phyloP scores from a whole-genome alignment of 2,888 invertebrate genomes.

The Cepaea hortensis region DNA sequence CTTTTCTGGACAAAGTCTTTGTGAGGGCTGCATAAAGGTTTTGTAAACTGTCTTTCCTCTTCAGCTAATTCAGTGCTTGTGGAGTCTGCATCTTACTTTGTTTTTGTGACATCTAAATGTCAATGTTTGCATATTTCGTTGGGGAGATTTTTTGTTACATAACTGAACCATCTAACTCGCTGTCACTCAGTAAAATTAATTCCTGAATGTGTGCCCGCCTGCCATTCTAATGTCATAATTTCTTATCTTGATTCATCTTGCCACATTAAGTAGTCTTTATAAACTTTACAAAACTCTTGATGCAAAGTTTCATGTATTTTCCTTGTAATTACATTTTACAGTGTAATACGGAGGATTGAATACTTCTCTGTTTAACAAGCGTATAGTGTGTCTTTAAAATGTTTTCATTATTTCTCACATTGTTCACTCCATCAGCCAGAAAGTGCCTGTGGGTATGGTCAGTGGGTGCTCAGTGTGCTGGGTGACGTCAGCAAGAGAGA shows the following conservation, averaged over 20 bases:
- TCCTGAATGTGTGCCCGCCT: no score
- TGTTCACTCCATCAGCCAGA: slow-evolving; percentile 78
- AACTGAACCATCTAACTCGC: neutral
- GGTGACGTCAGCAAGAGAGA: slow-evolving; percentile 78
- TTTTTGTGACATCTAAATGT: neutral
- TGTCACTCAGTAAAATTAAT: neutral
- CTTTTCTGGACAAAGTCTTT: no score
- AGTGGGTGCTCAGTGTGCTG: slow-evolving; percentile 88
- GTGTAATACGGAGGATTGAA: no score
- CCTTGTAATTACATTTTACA: no score
- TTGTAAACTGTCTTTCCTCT: no score
- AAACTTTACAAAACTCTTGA: neutral
- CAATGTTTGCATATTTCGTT: no score
- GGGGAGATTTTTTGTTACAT: no score
- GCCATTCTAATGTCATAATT: neutral
- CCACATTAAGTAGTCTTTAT: neutral
- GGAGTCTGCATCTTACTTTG: neutral
- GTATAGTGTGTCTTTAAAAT: neutral
- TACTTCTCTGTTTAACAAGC: no score
- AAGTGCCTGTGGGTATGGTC: slow-evolving; percentile 88
- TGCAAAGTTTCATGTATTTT: no score
- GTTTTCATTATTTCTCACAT: neutral
- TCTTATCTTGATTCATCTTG: neutral
- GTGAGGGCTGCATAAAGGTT: no score
- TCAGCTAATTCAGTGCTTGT: no score